phyloP scores from a whole-genome alignment of 2,797 vertebrate species.

The Naso thynnoides region DNA sequence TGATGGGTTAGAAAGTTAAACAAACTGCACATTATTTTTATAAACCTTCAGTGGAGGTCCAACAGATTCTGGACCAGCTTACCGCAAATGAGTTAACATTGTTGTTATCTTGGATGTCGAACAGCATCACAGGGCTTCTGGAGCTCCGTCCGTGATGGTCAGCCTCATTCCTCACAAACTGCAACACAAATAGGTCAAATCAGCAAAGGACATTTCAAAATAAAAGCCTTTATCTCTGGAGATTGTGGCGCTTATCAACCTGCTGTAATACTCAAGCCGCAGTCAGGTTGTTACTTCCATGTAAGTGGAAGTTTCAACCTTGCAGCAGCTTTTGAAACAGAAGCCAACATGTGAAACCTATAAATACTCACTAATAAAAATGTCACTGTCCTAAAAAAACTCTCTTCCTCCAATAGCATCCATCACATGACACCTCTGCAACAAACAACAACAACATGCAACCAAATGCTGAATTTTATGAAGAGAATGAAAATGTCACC shows the following conservation, averaged over 20 bases:
- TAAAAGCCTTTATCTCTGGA: background rate
- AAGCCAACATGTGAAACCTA: conserved; percentile 51
- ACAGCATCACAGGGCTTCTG: conserved; percentile 86
- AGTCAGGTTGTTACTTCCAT: conserved; percentile 20
- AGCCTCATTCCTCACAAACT: conserved; percentile 83
- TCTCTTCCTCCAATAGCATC: conserved; percentile 24
- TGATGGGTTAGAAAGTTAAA: conserved; percentile 33
- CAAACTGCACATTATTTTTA: background rate
- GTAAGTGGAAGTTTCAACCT: conserved; percentile 31
- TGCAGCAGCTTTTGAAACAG: conserved; percentile 38
- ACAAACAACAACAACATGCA: conserved; percentile 61
- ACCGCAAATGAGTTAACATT: conserved; percentile 88
- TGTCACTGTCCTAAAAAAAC: conserved; percentile 45
- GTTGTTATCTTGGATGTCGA: conserved; percentile 87
- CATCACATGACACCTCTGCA: conserved; percentile 28
- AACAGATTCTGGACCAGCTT: conserved; percentile 60
- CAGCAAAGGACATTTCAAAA: conserved; percentile 8
- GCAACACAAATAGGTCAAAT: conserved; percentile 51
- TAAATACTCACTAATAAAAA: conserved; percentile 49
- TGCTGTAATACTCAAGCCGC: conserved; percentile 16
- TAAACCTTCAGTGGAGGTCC: background rate
- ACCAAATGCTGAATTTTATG: conserved; percentile 27
- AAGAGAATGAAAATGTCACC: conserved; percentile 7
- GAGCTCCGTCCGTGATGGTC: conserved; percentile 83
- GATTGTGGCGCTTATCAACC: background rate